Evolutionary conservation across 2,797 vertebrate species (phyloP).

Genomic region (Benthosema pterotum): DNA sequence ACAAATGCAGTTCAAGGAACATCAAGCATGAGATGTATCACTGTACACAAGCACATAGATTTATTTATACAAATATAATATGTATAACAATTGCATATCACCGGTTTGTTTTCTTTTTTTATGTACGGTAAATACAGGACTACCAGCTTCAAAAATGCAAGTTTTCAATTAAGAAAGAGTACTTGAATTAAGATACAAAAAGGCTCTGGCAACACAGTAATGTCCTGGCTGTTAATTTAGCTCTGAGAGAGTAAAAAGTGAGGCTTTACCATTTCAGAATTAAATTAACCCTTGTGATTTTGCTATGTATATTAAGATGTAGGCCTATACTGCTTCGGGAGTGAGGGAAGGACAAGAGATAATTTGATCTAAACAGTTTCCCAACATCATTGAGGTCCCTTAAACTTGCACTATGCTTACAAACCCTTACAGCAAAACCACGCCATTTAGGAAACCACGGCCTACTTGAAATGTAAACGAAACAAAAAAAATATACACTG

Average conservation of each 20-base stretch:
- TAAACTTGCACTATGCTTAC: conserved; percentile 4
- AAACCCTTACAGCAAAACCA: background rate
- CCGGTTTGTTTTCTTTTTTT: conserved; percentile 62
- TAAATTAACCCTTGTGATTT: no score
- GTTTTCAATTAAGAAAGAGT: conserved; percentile 76
- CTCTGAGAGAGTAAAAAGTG: no score
- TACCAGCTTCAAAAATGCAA: conserved; percentile 77
- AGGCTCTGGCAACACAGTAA: conserved; percentile 36
- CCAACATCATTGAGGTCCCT: conserved; percentile 12
- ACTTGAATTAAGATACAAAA: conserved; percentile 73
- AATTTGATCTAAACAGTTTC: conserved; percentile 9
- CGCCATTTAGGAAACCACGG: conserved; percentile 19
- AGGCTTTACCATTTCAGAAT: no score
- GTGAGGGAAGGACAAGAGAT: conserved; percentile 36
- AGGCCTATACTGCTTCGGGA: conserved; percentile 38
- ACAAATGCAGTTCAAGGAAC: background rate
- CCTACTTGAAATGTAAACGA: background rate
- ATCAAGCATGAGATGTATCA: conserved; percentile 28
- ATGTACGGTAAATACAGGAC: conserved; percentile 69
- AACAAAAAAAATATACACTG: no score
- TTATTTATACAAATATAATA: conserved; percentile 90
- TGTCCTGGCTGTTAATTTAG: no score
- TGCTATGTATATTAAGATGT: background rate
- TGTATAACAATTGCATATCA: conserved; percentile 89
- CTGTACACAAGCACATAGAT: conserved; percentile 82